Conservation (phyloP, 1,140 invertebrate genomes). For the Cyclargus thomasi region DNA sequence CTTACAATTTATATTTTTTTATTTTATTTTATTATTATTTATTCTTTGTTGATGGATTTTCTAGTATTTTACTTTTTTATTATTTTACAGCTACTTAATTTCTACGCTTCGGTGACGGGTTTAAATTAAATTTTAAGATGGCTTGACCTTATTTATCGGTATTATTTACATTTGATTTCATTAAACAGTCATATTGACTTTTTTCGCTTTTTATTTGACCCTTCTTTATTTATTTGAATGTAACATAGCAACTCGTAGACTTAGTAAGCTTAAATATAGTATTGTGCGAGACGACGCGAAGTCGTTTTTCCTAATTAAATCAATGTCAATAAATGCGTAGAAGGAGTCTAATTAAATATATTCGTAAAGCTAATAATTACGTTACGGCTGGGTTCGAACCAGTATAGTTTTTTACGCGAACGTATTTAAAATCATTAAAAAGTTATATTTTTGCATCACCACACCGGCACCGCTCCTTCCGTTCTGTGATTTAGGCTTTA, state of each 20-base stretch:
- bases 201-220: slow-evolving; percentile 45
- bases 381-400: slow-evolving; percentile 37
- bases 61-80: not conserved
- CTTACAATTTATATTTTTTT: not conserved
- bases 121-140: slow-evolving; percentile 45
- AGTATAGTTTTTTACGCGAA: slow-evolving; percentile 54
- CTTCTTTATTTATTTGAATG: slow-evolving; percentile 3
- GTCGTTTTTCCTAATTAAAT: slow-evolving; percentile 38
- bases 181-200: slow-evolving; percentile 66
- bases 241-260: not conserved
- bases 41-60: slow-evolving; percentile 4
- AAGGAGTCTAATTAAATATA: slow-evolving; percentile 37
- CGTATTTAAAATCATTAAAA: slow-evolving; percentile 45
- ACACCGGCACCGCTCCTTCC: slow-evolving; percentile 61
- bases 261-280: not conserved
- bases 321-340: slow-evolving; percentile 52
- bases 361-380: slow-evolving; percentile 42
- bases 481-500: slow-evolving; percentile 72
- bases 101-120: slow-evolving; percentile 49
- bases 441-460: slow-evolving; percentile 67
- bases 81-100: slow-evolving; percentile 20
- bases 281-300: not conserved
- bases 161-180: slow-evolving; percentile 53
- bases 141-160: slow-evolving; percentile 48
- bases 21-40: not conserved